Evolutionary conservation across 2,797 vertebrate species (phyloP).

Genomic region (Steatocranus sp.): DNA sequence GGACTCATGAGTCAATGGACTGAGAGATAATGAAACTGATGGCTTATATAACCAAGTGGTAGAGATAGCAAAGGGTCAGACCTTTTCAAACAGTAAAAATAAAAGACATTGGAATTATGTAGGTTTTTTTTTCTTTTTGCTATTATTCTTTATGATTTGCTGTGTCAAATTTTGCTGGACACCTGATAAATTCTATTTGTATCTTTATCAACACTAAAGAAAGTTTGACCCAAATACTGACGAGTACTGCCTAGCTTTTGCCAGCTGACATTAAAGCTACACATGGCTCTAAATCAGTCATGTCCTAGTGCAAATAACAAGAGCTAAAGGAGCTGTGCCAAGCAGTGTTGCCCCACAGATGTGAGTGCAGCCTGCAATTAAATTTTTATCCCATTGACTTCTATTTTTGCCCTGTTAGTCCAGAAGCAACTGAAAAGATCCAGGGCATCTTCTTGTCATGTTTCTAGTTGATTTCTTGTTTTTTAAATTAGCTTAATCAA

Average conservation of each 20-base stretch:
- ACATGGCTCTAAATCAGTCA: slow-evolving; percentile 33
- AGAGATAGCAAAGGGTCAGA: slow-evolving; percentile 19
- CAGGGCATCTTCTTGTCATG: neutral
- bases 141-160: neutral
- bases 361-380: neutral
- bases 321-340: slow-evolving; percentile 24
- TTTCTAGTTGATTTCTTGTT: neutral
- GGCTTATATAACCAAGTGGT: slow-evolving; percentile 46
- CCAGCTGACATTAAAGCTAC: slow-evolving; percentile 17
- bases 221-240: slow-evolving; percentile 38
- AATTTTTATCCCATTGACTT: neutral
- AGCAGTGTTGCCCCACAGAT: slow-evolving; percentile 13
- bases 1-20: slow-evolving; percentile 39
- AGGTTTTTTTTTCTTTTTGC: neutral
- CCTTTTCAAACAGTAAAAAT: neutral
- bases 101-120: neutral
- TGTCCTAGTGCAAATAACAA: slow-evolving; percentile 42
- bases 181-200: neutral
- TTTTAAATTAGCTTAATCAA: neutral
- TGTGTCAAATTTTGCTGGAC: neutral
- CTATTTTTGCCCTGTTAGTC: neutral
- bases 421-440: neutral
- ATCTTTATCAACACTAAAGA: neutral
- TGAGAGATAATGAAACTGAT: slow-evolving; percentile 39
- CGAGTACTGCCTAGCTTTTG: neutral